phyloP scores from a whole-genome alignment of 2,888 invertebrate genomes.

The Habroteleia sp. region DNA sequence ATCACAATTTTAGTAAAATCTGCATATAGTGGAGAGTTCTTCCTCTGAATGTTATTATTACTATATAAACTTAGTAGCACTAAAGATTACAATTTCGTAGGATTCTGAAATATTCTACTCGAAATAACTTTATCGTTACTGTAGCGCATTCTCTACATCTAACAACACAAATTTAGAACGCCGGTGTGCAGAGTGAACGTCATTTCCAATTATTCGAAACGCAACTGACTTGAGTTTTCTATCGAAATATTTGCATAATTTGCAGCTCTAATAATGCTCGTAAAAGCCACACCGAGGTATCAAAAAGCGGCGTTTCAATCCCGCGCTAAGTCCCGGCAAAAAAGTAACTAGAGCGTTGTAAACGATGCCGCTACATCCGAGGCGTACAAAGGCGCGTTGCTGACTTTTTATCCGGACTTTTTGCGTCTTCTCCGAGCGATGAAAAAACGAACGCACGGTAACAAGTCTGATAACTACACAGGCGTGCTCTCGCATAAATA shows the following conservation, averaged over 20 bases:
- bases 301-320: slow-evolving; percentile 2
- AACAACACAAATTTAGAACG: too few species aligned
- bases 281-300: slow-evolving; percentile 9
- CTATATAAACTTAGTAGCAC: too few species aligned
- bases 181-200: too few species aligned
- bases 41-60: too few species aligned
- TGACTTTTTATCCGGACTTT: slow-evolving; percentile 28
- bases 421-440: slow-evolving; percentile 1
- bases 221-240: too few species aligned
- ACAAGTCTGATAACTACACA: slow-evolving; percentile 36
- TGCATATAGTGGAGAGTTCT: too few species aligned
- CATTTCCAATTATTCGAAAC: too few species aligned
- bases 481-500: slow-evolving; percentile 12
- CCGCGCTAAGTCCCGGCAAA: slow-evolving; percentile 6
- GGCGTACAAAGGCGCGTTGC: slow-evolving; percentile 24
- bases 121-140: too few species aligned
- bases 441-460: slow-evolving; percentile 24
- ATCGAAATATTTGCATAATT: slow-evolving; percentile 26
- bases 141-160: too few species aligned
- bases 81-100: too few species aligned
- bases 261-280: not conserved
- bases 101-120: too few species aligned
- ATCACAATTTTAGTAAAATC: too few species aligned
- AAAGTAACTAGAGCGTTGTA: slow-evolving; percentile 54
- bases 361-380: slow-evolving; percentile 42